Percentiles rank a stretch among this genome's conserved stretches.
phyloP scores from a whole-genome alignment of 2,888 invertebrate genomes.

The Flexamia atlantica region DNA sequence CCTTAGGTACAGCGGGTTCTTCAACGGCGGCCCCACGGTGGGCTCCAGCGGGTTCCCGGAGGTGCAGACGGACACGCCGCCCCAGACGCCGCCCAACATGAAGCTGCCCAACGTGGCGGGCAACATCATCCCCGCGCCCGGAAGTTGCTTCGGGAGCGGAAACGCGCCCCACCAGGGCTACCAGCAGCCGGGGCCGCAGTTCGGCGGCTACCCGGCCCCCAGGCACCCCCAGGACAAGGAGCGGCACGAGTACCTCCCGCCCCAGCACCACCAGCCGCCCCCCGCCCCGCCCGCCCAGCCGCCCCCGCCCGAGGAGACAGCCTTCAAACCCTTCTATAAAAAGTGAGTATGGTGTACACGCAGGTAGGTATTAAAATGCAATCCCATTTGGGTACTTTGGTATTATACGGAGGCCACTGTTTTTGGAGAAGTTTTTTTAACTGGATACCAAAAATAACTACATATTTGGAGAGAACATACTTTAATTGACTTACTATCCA shows the following conservation, averaged over 20 bases:
- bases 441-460: too few species aligned
- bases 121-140: constrained; percentile 77
- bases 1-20: constrained; percentile 76
- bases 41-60: constrained; percentile 88
- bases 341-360: constrained; percentile 87
- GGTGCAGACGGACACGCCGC: constrained; percentile 92
- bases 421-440: too few species aligned
- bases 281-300: constrained; percentile 72
- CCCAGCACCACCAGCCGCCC: constrained; percentile 76
- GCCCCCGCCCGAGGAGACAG: constrained; percentile 76
- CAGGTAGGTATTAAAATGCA: too few species aligned
- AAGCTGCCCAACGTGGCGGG: constrained; percentile 90
- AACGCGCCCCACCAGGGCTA: constrained; percentile 42
- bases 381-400: too few species aligned
- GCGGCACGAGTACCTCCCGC: constrained; percentile 74
- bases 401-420: too few species aligned
- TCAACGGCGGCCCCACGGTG: constrained; percentile 67
- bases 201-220: constrained; percentile 71
- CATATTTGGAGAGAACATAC: too few species aligned
- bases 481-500: too few species aligned
- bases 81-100: constrained; percentile 96
- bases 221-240: constrained; percentile 73
- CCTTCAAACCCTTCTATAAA: constrained; percentile 95
- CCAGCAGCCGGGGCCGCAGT: constrained; percentile 70
- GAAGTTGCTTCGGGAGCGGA: constrained; percentile 71